Percentiles rank a stretch among this genome's conserved stretches.
Evolutionary conservation across 2,888 invertebrate species (phyloP).

Genomic region (Phaonia tiefii): DNA sequence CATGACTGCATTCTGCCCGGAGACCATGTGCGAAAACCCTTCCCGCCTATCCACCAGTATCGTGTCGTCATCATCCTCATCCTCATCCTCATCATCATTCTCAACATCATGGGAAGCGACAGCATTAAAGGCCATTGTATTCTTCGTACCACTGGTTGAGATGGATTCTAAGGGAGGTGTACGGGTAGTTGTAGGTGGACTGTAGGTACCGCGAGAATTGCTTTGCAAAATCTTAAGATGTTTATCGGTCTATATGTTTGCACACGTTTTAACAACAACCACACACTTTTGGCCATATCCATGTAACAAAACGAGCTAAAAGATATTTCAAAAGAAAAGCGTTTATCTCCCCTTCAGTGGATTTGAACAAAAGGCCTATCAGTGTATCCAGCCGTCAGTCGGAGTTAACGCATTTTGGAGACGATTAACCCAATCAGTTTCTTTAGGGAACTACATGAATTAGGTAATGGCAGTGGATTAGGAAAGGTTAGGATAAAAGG

Average conservation of each 20-base stretch:
- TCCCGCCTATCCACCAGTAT: too few species aligned
- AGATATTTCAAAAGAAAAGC: too few species aligned
- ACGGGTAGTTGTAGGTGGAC: neutral
- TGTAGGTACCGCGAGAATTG: neutral
- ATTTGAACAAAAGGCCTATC: too few species aligned
- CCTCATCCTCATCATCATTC: too few species aligned
- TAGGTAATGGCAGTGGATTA: too few species aligned
- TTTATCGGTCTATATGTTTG: slow-evolving; percentile 63
- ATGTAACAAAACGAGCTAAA: neutral
- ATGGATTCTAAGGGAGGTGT: neutral
- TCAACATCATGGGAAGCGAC: slow-evolving; percentile 27
- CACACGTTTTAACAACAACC: slow-evolving; percentile 64
- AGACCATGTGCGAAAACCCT: neutral
- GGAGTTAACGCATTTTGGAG: too few species aligned
- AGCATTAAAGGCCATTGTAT: slow-evolving; percentile 17
- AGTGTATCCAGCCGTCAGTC: too few species aligned
- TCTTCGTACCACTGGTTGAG: neutral
- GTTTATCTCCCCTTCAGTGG: too few species aligned
- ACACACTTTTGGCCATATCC: slow-evolving; percentile 53
- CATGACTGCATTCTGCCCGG: slow-evolving; percentile 18
- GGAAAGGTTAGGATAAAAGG: too few species aligned
- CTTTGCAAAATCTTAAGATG: slow-evolving; percentile 39
- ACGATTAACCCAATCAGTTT: too few species aligned
- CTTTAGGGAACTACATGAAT: too few species aligned
- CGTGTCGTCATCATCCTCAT: too few species aligned